phyloP scores from a whole-genome alignment of 1,140 invertebrate species.

The Teleopsis dalmanni region DNA sequence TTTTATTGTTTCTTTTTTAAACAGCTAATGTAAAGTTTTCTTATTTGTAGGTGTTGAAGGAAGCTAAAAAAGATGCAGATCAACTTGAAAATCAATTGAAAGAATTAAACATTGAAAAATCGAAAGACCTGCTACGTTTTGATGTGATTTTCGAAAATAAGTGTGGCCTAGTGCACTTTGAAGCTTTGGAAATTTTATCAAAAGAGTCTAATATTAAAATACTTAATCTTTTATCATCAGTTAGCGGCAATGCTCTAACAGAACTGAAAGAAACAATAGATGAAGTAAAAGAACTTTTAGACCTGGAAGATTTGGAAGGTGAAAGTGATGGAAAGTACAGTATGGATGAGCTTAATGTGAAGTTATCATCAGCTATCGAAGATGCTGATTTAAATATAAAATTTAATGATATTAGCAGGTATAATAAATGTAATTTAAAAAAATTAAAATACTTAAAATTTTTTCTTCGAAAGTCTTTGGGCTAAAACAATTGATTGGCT shows the following conservation, averaged over 20 bases:
- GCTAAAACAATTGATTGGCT: constrained; percentile 23
- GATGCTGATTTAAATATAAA: constrained; percentile 54
- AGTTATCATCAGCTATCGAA: constrained; percentile 49
- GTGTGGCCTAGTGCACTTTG: constrained; percentile 79
- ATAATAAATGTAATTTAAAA: constrained; percentile 5
- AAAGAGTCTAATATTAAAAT: constrained; percentile 72
- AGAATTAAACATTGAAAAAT: constrained; percentile 53
- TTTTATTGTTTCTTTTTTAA: neutral
- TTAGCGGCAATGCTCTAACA: constrained; percentile 49
- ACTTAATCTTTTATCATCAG: constrained; percentile 52
- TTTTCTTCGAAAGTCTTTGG: constrained; percentile 25
- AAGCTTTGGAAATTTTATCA: constrained; percentile 84
- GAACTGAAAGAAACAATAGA: constrained; percentile 71
- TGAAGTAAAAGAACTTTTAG: constrained; percentile 71
- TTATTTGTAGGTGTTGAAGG: constrained; percentile 60
- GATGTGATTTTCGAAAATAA: constrained; percentile 80
- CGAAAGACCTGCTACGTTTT: constrained; percentile 63
- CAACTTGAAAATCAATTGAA: constrained; percentile 52
- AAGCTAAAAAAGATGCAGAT: constrained; percentile 76
- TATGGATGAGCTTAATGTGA: constrained; percentile 50
- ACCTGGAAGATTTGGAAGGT: constrained; percentile 60
- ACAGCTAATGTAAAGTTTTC: constrained; percentile 33
- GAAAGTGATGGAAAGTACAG: constrained; percentile 45
- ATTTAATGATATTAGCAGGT: constrained; percentile 50
- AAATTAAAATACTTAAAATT: neutral